Evolutionary conservation across 2,113 vertebrate species (phyloP), one percentile per base, ranked within the genome.

Genomic region (Micromys minutus): DNA sequence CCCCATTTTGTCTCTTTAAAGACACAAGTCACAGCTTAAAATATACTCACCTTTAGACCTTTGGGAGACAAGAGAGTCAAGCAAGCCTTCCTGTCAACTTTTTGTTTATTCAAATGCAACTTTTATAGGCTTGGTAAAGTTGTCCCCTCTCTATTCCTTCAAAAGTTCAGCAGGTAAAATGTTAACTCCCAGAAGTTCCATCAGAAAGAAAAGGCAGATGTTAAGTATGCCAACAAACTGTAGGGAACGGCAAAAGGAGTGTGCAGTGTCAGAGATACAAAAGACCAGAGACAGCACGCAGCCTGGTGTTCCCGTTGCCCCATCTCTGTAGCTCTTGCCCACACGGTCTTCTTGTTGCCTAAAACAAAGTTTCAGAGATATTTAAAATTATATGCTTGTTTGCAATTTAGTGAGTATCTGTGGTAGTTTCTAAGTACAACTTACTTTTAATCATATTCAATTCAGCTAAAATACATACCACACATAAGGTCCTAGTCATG

Each of bases 371-470:
- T 90, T 91, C 61, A 91, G 84, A 84, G 45, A 94, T 59, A 55
- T 55, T 89, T 89, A 36, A 94, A 85, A 84, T 47, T 94, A 36
- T 34, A 61, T 1, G 26, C 83, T 93, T 93, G 52, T 84, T 31
- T 76, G 42, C 39, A 22, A 74, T 59, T 24, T 93, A 74, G 34
- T 1, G 1, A 87, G 59, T 71, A 61, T 55, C 34, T 93, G 39
- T 69, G 52, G 29, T 76, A n/a, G 90, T 89, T 76, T 91, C 39
- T 52, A 88, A 55, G 63, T 45, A n/a, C 71, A 77, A 77, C 72
- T 89, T 63, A 42, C 69, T 77, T 89, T 79, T 84, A 10, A 34
- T 90, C 69, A 11, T 84, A 39, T 55, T 95, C 81, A 96, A 69
- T 88, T 85, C 47, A 91, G 9, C n/a, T 69, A 69, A 93, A 91